Evolutionary conservation across 2,888 invertebrate genomes (phyloP).

Genomic region (Gortyna flavago): DNA sequence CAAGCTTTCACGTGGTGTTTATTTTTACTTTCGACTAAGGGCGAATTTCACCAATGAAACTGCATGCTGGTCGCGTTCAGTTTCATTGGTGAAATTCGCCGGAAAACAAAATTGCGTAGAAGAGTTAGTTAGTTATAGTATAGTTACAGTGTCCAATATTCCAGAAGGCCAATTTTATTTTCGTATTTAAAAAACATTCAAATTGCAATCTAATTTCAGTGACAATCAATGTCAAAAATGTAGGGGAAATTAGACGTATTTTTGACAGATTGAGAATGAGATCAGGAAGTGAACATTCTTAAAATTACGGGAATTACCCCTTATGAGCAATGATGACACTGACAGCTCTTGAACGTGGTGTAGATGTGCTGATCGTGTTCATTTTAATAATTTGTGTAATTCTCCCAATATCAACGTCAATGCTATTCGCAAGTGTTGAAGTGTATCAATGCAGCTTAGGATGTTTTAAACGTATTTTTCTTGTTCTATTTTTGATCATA

Average conservation of each 20-base stretch:
- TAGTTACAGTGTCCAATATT: background rate
- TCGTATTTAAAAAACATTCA: no score
- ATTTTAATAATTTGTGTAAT: background rate
- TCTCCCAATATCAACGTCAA: background rate
- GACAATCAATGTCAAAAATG: no score
- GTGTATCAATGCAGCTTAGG: background rate
- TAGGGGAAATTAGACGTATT: no score
- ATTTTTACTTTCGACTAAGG: background rate
- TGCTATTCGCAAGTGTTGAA: background rate
- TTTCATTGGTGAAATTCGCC: background rate
- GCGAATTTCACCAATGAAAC: background rate
- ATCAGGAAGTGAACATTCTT: no score
- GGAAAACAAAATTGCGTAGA: background rate
- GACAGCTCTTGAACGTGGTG: no score
- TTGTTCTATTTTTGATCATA: background rate
- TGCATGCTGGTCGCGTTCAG: background rate
- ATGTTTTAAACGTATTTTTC: background rate
- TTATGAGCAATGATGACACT: no score
- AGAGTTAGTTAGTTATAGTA: no score
- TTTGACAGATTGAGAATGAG: no score
- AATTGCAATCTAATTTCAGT: no score
- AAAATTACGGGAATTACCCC: no score
- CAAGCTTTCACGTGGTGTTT: slow-evolving; percentile 16
- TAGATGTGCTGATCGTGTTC: background rate
- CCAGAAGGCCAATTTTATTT: no score